A percentile compares a stretch with the other conserved stretches of the same genome.
These are phyloP conservation scores for Lepus europaeus DNA, from an alignment of 2,113 vertebrate genomes.

Conservation along the genomic window DNA sequence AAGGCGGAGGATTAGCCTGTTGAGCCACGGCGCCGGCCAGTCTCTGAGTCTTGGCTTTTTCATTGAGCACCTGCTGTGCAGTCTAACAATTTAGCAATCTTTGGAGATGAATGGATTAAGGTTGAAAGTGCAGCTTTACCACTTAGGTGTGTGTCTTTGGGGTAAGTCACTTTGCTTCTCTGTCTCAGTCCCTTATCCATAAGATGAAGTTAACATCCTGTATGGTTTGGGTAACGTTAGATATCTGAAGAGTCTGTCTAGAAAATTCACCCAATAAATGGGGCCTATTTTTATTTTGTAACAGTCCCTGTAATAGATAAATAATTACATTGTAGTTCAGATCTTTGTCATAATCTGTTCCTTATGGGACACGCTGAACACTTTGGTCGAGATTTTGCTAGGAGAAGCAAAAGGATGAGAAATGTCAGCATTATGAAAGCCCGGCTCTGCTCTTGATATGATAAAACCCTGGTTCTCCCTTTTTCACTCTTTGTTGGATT, in stretches of 20 bases:
- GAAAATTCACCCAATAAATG: neutral
- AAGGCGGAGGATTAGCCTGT: too few relatives aligned
- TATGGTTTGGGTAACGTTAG: neutral
- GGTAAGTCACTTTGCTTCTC: neutral
- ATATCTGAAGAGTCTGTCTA: neutral
- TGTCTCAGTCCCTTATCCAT: neutral
- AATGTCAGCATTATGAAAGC: conserved; percentile 99
- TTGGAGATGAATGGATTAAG: neutral
- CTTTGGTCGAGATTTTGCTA: conserved; percentile 13
- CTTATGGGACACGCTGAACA: neutral
- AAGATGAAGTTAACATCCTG: neutral
- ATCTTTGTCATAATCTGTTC: neutral
- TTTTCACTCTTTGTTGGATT: neutral
- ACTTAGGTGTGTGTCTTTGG: conserved; percentile 6
- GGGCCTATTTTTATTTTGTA: neutral
- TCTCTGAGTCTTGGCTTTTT: neutral
- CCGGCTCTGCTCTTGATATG: conserved; percentile 98
- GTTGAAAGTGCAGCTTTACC: neutral
- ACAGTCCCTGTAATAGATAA: neutral
- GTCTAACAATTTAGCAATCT: neutral
- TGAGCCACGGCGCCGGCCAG: too few relatives aligned
- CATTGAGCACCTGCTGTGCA: neutral
- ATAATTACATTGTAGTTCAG: neutral
- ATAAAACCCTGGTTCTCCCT: conserved; percentile 91
- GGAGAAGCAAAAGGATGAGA: conserved; percentile 93